These are phyloP conservation scores for Hermaeophaga mercurialis DNA, from an alignment of 2,888 invertebrate species.

Conservation along the genomic window DNA sequence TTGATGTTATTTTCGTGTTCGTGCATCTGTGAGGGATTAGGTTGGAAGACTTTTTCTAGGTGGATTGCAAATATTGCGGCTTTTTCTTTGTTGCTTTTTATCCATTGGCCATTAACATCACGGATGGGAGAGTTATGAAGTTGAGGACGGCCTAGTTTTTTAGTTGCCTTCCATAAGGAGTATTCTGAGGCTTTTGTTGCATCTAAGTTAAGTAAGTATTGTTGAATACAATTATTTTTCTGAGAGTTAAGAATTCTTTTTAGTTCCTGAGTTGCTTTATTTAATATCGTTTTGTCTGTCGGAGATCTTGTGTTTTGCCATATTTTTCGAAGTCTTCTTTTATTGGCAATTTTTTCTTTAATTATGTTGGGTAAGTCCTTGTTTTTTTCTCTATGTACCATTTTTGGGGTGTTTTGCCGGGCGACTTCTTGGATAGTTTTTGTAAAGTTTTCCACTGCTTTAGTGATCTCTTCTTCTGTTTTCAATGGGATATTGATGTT, in stretches of 20 bases:
- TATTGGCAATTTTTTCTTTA: background rate
- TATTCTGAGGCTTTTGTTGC: slow-evolving; percentile 11
- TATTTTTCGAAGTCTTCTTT: background rate
- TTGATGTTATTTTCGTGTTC: too few relatives aligned
- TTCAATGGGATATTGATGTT: background rate
- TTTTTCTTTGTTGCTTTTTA: background rate
- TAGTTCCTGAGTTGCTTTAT: background rate
- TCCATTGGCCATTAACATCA: background rate
- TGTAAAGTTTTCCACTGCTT: background rate
- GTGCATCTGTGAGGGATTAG: background rate
- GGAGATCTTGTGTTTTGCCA: background rate
- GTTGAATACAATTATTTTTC: background rate
- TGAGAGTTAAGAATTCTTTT: background rate
- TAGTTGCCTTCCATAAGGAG: slow-evolving; percentile 18
- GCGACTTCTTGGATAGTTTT: background rate
- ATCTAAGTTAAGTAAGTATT: background rate
- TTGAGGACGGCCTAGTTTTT: slow-evolving; percentile 10
- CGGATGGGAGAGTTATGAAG: slow-evolving; percentile 5
- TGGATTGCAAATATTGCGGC: background rate
- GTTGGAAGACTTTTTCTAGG: background rate
- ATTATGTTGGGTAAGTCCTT: background rate
- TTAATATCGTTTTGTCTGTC: background rate
- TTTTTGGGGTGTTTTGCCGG: background rate
- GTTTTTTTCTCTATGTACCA: background rate
- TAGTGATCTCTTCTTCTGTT: background rate